These are phyloP conservation scores for Aphodius sticticus DNA, from an alignment of 2,888 invertebrate species.

Conservation along the genomic window DNA sequence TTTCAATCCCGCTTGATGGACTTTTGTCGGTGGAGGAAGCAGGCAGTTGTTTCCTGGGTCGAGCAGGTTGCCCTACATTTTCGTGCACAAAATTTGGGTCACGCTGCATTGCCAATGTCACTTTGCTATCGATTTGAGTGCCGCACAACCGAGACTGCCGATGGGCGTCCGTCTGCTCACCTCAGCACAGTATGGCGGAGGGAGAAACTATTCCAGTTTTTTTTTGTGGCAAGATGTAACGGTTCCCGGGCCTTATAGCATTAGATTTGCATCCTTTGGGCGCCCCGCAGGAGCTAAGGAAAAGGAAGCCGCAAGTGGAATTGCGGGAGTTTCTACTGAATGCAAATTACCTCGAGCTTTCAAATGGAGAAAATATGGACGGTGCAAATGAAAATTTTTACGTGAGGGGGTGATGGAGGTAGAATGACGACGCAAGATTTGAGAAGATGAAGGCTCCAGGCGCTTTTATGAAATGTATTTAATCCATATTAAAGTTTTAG, in stretches of 20 bases:
- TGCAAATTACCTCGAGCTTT: neutral
- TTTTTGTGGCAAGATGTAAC: neutral
- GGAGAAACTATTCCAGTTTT: neutral
- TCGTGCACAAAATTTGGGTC: conserved; percentile 35
- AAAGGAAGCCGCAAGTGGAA: neutral
- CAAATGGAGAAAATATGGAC: neutral
- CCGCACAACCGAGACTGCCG: conserved; percentile 10
- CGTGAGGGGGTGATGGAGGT: neutral
- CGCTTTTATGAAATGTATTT: too few relatives aligned
- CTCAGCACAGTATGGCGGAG: neutral
- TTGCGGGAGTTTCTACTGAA: neutral
- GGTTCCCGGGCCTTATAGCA: neutral
- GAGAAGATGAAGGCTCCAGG: too few relatives aligned
- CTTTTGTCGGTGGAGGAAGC: too few relatives aligned
- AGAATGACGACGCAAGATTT: too few relatives aligned
- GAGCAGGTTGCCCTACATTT: conserved; percentile 27
- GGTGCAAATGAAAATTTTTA: neutral
- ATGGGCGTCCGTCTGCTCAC: conserved; percentile 13
- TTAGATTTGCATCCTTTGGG: conserved; percentile 8
- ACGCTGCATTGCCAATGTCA: conserved; percentile 39
- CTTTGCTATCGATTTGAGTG: conserved; percentile 34
- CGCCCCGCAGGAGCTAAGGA: neutral
- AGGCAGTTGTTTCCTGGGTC: neutral
- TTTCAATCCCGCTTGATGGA: too few relatives aligned
- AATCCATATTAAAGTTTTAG: too few relatives aligned